Percentiles rank a stretch among this genome's conserved stretches.
Evolutionary conservation across 2,888 invertebrate genomes (phyloP).

Genomic region (Drosophila recens): DNA sequence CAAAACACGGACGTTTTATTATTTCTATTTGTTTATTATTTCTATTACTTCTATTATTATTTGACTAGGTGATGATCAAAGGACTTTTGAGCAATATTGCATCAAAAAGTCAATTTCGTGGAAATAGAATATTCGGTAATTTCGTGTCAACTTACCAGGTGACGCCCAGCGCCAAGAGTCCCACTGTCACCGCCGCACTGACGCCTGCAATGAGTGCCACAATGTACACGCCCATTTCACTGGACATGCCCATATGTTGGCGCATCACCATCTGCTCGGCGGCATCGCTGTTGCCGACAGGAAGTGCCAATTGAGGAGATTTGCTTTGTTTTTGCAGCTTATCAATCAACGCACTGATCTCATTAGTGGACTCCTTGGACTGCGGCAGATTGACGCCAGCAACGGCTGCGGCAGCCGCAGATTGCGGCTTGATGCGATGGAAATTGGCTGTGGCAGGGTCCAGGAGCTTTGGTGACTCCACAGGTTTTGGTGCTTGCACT

Average conservation of each 20-base stretch:
- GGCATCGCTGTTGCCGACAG: slow-evolving; percentile 30
- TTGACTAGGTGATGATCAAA: background rate
- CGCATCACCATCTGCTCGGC: slow-evolving; percentile 80
- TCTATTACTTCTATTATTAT: no score
- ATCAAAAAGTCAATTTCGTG: no score
- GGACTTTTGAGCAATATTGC: background rate
- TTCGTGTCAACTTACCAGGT: slow-evolving; percentile 87
- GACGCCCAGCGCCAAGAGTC: slow-evolving; percentile 88
- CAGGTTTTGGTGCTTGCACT: slow-evolving; percentile 64
- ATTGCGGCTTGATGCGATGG: slow-evolving; percentile 85
- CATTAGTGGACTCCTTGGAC: slow-evolving; percentile 66
- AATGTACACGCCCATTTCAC: slow-evolving; percentile 86
- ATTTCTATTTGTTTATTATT: no score
- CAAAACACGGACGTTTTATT: no score
- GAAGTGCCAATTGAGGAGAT: slow-evolving; percentile 55
- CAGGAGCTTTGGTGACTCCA: slow-evolving; percentile 69
- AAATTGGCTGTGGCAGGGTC: slow-evolving; percentile 76
- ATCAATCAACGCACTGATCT: slow-evolving; percentile 81
- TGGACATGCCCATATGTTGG: slow-evolving; percentile 84
- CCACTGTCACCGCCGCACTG: slow-evolving; percentile 88
- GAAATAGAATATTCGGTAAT: background rate
- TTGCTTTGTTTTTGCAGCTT: slow-evolving; percentile 83
- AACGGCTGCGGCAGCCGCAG: slow-evolving; percentile 77
- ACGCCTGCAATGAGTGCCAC: slow-evolving; percentile 89
- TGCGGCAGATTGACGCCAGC: slow-evolving; percentile 66